Conservation (phyloP, 2,888 invertebrate genomes). For the Drosophila nigricruria region DNA sequence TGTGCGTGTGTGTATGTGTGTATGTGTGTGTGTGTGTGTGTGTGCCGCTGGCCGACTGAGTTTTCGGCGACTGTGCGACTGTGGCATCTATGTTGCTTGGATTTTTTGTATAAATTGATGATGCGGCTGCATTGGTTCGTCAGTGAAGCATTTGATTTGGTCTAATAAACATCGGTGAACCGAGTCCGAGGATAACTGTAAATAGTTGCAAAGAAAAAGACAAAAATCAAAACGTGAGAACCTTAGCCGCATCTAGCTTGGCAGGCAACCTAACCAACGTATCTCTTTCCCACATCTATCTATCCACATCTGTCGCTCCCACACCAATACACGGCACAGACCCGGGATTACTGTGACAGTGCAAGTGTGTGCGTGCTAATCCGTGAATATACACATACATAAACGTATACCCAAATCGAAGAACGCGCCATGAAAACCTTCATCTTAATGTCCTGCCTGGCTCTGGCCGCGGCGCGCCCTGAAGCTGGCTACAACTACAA, state of each 20-base stretch:
- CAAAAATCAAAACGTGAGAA: constrained; percentile 61
- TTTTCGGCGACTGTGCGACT: constrained; percentile 27
- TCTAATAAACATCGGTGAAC: constrained; percentile 84
- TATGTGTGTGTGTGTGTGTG: constrained; percentile 18
- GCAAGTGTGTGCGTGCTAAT: constrained; percentile 70
- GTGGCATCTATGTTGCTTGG: constrained; percentile 68
- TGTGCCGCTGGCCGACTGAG: constrained; percentile 45
- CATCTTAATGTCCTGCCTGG: constrained; percentile 85
- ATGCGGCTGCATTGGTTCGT: constrained; percentile 84
- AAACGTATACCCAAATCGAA: constrained; percentile 16
- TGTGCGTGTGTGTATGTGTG: constrained; percentile 14
- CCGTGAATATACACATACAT: constrained; percentile 22
- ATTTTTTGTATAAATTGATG: constrained; percentile 86
- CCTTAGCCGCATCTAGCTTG: constrained; percentile 35
- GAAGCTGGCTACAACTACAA: constrained; percentile 86
- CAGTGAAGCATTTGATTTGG: constrained; percentile 86
- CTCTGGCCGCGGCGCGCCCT: constrained; percentile 84
- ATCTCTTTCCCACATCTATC: constrained; percentile 32
- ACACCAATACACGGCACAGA: constrained; percentile 68
- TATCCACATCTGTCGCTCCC: constrained; percentile 49
- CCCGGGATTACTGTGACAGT: constrained; percentile 81
- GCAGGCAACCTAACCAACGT: constrained; percentile 60
- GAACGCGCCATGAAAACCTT: constrained; percentile 84
- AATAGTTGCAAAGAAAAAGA: constrained; percentile 3
- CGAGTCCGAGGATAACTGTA: constrained; percentile 64